phyloP scores from a whole-genome alignment of 2,113 vertebrate species.

The Albula goreensis region DNA sequence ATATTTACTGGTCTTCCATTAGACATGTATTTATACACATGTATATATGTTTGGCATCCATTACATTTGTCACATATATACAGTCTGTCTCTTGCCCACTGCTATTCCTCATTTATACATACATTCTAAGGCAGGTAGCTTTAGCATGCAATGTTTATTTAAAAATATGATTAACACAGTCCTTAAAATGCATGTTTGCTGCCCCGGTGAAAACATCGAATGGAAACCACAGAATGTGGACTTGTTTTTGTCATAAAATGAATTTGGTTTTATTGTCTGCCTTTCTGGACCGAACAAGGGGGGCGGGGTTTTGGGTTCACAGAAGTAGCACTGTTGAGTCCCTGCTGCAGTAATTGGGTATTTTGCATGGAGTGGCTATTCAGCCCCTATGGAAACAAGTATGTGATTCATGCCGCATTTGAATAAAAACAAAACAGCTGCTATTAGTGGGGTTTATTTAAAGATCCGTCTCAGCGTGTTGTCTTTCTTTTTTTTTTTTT shows the following conservation, averaged over 20 bases:
- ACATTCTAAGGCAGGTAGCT: not conserved
- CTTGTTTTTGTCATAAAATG: not conserved
- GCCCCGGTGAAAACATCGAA: not conserved
- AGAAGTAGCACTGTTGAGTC: not conserved
- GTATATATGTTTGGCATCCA: not conserved
- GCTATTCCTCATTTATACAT: not conserved
- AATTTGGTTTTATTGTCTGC: not conserved
- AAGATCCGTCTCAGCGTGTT: not conserved
- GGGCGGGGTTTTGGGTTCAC: not conserved
- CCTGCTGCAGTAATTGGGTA: not conserved
- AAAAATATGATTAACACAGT: slow-evolving; percentile 1
- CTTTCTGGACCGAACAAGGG: not conserved
- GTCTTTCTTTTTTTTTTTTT: not conserved
- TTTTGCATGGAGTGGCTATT: not conserved
- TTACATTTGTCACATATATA: not conserved
- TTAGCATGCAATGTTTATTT: not conserved
- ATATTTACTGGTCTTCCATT: not conserved
- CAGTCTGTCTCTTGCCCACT: not conserved
- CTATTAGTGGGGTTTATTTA: not conserved
- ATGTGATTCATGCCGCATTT: not conserved
- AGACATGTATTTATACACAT: not conserved
- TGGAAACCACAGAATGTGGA: not conserved
- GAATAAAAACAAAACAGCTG: not conserved
- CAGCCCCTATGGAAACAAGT: not conserved
- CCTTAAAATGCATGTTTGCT: not conserved